Evolutionary conservation across 2,797 vertebrate genomes (phyloP), one percentile per base, ranked within the genome.

Genomic region (Rhincodon typus): DNA sequence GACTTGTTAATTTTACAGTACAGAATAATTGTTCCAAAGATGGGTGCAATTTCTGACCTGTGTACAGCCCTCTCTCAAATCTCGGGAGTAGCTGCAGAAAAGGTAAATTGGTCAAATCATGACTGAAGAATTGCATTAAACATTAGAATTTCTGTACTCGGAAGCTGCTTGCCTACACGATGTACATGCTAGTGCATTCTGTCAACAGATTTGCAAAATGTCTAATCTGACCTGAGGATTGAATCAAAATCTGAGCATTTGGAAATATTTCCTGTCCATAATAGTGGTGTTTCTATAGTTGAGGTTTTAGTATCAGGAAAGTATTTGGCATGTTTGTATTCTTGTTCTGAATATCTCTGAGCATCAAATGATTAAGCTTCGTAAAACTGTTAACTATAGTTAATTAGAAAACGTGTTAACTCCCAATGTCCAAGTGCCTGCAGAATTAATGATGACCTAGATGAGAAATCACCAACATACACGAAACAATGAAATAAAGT

Each of bases 1-100:
- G 94, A 25, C 19, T 17, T 95, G 66, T 96, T 95, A 96, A 96
- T 69, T 96, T 96, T 53, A 38, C 96, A 99, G 99, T 99, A 98
- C 97, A 98, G 98, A 34, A 97, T 99, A 95, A 98, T 98, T 96
- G 99, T 99, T 96, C 99, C 98, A 0, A 98, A 99, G 98, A 98
- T 99, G 98, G 99, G 99, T 17, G 96, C 98, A 34, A 97, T 99
- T 97, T 97, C 97, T 1, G 99, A 99, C 96, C 97, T 99, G 96
- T 99, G 99, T 96, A 98, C 98, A 96, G 97, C 98, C 0, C 98
- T 99, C 97, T 98, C 98, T 96, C 98, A 97, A 97, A 97, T 99
- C 96, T 98, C 98, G 96, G 98, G 98, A 96, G 97, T 99, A 96
- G 97, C 98, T 97, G 97, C 98, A 95, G 98, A 99, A 97, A 99